Conservation (phyloP, 92 coral and sea anemone species). For the Galaxea fascicularis region DNA sequence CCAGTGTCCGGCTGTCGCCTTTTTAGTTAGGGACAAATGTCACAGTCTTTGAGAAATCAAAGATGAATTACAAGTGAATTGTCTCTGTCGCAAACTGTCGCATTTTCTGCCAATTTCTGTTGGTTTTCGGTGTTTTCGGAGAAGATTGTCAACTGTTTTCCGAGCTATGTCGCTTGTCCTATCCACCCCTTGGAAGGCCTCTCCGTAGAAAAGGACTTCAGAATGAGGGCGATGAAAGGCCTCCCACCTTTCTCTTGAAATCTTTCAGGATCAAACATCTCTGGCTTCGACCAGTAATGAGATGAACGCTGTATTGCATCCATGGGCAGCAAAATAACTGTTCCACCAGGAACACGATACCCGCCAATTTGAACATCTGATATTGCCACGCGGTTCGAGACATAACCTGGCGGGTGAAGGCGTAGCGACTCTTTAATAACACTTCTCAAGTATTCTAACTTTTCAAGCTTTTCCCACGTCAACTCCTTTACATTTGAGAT, state of each 20-base stretch:
- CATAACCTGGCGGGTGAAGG: slow-evolving; percentile 70
- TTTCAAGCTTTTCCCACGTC: slow-evolving; percentile 66
- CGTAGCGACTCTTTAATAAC: slow-evolving; percentile 78
- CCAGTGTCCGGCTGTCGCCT: too few relatives aligned
- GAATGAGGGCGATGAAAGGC: too few relatives aligned
- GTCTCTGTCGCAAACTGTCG: too few relatives aligned
- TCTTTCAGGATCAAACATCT: slow-evolving; percentile 67
- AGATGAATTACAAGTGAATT: too few relatives aligned
- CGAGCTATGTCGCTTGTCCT: too few relatives aligned
- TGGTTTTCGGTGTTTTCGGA: too few relatives aligned
- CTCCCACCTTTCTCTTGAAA: slow-evolving; percentile 66
- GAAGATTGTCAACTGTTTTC: too few relatives aligned
- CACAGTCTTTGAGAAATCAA: too few relatives aligned
- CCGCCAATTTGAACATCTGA: slow-evolving; percentile 66
- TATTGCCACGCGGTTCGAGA: slow-evolving; percentile 54
- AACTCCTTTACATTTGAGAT: slow-evolving; percentile 39
- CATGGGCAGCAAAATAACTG: slow-evolving; percentile 43
- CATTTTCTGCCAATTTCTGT: too few relatives aligned
- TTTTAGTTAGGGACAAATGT: too few relatives aligned
- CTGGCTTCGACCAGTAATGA: slow-evolving; percentile 71
- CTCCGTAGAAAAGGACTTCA: too few relatives aligned
- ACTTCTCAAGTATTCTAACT: slow-evolving; percentile 54
- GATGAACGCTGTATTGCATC: slow-evolving; percentile 60
- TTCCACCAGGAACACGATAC: slow-evolving; percentile 68
- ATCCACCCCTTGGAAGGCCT: too few relatives aligned